Base-by-base conservation (phyloP, 2,888 invertebrate species). In the Pristionchus mayeri region DNA sequence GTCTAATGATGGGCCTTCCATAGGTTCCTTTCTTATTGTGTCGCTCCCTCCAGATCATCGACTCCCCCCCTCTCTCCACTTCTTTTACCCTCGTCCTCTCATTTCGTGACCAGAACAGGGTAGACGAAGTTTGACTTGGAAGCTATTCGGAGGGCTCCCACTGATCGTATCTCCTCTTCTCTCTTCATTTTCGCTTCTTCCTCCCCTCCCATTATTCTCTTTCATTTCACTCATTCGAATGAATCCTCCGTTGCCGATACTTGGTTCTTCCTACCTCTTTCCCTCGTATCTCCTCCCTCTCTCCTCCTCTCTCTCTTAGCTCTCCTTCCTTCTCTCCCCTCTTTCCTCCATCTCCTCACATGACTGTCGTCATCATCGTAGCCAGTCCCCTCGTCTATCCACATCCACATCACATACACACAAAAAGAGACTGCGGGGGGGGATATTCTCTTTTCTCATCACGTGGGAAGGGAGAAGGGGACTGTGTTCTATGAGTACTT, bases 371-470 rank as follows among this genome's bases (percentile, higher is more conserved):
- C 37, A 67, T 34, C 67, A 18, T 37, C 67, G 67, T 67, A 18
- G 4, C 9, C 37, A 18, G 21, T 67, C n/a, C n/a, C n/a, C n/a
- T n/a, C n/a, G n/a, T n/a, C 67, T 67, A 34, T 34, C 67, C 67
- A 67, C 67, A 37, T 34, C 18, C 57, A 52, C 52, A 52, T 52
- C 52, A 52, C 52, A 52, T 52, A 21, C 52, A 52, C 57, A 57
- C 57, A 57, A 57, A 57, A 57, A 57, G 57, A 57, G 57, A 57
- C 57, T 57, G 57, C 57, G 27, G 24, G 57, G 21, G n/a, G 37
- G 67, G 37, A 27, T 57, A 24, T 27, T 57, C 57, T 57, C 57
- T 24, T 9, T 57, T 57, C n/a, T n/a, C 37, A n/a, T n/a, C n/a
- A 37, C 37, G 37, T 67, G 67, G 37, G 63, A 27, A 6, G 63